phyloP scores from a whole-genome alignment of 2,888 invertebrate genomes.

The Leptopilina myrica region DNA sequence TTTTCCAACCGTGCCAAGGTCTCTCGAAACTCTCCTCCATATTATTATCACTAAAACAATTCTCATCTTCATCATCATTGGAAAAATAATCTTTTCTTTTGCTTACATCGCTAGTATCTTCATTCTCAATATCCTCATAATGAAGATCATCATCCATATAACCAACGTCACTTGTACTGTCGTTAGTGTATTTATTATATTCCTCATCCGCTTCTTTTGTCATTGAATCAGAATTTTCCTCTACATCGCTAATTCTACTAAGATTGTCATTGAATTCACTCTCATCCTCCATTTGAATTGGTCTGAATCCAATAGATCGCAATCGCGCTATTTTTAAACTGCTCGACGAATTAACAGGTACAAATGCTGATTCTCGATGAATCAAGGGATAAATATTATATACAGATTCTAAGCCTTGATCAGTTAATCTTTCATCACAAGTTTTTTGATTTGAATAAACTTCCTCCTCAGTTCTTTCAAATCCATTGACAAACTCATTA shows the following conservation, averaged over 20 bases:
- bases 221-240: conserved; percentile 42
- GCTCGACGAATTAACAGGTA: conserved; percentile 65
- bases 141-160: conserved; percentile 73
- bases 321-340: conserved; percentile 67
- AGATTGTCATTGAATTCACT: conserved; percentile 44
- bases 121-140: conserved; percentile 72
- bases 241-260: neutral
- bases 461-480: conserved; percentile 8
- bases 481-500: conserved; percentile 17
- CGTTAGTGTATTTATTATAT: conserved; percentile 71
- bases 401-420: conserved; percentile 25
- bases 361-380: conserved; percentile 67
- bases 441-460: conserved; percentile 12
- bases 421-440: neutral
- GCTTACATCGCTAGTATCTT: conserved; percentile 55
- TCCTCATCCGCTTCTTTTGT: conserved; percentile 67
- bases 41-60: conserved; percentile 41
- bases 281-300: conserved; percentile 58
- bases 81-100: conserved; percentile 36
- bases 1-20: conserved; percentile 73
- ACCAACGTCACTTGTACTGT: conserved; percentile 69
- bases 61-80: neutral
- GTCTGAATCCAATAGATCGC: conserved; percentile 72
- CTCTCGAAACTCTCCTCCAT: conserved; percentile 64
- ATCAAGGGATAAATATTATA: conserved; percentile 26